Percentiles rank a stretch among this genome's conserved stretches.
phyloP scores from a whole-genome alignment of 2,797 vertebrate genomes.

The Muscicapa striata region DNA sequence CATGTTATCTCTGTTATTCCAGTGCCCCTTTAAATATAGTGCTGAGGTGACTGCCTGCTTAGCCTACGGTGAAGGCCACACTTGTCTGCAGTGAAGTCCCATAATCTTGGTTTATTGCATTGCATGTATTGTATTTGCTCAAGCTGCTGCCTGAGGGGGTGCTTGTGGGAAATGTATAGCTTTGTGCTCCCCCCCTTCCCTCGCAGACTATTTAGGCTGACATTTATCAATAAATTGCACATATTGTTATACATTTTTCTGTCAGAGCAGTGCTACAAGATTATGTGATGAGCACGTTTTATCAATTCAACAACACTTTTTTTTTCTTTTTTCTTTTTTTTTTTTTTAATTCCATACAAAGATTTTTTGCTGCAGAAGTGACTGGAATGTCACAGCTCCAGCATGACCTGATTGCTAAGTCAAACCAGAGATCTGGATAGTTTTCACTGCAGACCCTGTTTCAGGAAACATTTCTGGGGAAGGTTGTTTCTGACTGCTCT shows the following conservation, averaged over 20 bases:
- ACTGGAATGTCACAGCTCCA: constrained; percentile 37
- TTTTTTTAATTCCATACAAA: not conserved
- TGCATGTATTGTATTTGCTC: constrained; percentile 66
- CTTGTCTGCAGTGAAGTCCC: constrained; percentile 52
- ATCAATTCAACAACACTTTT: constrained; percentile 12
- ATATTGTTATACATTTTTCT: constrained; percentile 70
- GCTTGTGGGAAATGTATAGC: constrained; percentile 71
- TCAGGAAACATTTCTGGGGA: not conserved
- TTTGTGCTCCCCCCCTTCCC: constrained; percentile 38
- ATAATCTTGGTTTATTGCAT: constrained; percentile 72
- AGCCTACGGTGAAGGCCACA: constrained; percentile 66
- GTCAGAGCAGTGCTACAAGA: constrained; percentile 15
- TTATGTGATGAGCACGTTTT: constrained; percentile 65
- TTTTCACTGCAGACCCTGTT: not conserved
- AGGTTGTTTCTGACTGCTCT: not conserved
- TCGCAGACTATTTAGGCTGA: constrained; percentile 63
- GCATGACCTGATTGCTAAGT: constrained; percentile 14
- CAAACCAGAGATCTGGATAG: not conserved
- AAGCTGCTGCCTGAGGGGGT: constrained; percentile 69
- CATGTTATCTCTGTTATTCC: constrained; percentile 35
- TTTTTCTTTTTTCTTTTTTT: not conserved
- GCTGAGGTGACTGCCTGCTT: constrained; percentile 66
- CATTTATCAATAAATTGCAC: constrained; percentile 72
- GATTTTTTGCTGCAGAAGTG: constrained; percentile 45
- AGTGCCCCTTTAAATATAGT: constrained; percentile 60